These are phyloP conservation scores for Caenorhabditis plicata DNA, from an alignment of 2,888 invertebrate species.

Conservation along the genomic window DNA sequence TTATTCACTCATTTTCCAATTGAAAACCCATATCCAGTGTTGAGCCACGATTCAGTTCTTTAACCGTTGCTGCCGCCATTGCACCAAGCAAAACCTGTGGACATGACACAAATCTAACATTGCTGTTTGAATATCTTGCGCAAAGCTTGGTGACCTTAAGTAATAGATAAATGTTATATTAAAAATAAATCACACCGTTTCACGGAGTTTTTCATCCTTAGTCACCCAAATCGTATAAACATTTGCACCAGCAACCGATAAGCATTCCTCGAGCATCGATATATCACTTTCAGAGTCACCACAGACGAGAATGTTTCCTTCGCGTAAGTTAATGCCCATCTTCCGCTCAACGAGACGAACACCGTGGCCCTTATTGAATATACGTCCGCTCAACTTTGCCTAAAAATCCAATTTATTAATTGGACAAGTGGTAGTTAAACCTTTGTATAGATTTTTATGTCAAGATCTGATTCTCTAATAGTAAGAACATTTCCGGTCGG, in stretches of 20 bases:
- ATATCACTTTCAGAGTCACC: slow-evolving; percentile 59
- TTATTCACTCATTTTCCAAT: neutral
- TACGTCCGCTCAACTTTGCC: slow-evolving; percentile 45
- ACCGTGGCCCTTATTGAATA: slow-evolving; percentile 62
- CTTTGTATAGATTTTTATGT: slow-evolving; percentile 57
- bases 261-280: slow-evolving; percentile 60
- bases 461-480: slow-evolving; percentile 51
- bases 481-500: slow-evolving; percentile 46
- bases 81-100: slow-evolving; percentile 60
- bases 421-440: slow-evolving; percentile 3
- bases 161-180: neutral
- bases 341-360: slow-evolving; percentile 45
- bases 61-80: slow-evolving; percentile 59
- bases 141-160: slow-evolving; percentile 48
- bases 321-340: slow-evolving; percentile 44
- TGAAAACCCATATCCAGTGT: neutral
- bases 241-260: slow-evolving; percentile 39
- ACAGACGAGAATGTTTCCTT: slow-evolving; percentile 56
- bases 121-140: slow-evolving; percentile 35
- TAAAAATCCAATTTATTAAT: slow-evolving; percentile 1
- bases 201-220: slow-evolving; percentile 33
- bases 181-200: slow-evolving; percentile 24
- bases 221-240: slow-evolving; percentile 60
- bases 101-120: slow-evolving; percentile 51
- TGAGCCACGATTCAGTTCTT: slow-evolving; percentile 1